Conservation (phyloP, 2,888 invertebrate genomes). For the Caenorhabditis zanzibari region DNA sequence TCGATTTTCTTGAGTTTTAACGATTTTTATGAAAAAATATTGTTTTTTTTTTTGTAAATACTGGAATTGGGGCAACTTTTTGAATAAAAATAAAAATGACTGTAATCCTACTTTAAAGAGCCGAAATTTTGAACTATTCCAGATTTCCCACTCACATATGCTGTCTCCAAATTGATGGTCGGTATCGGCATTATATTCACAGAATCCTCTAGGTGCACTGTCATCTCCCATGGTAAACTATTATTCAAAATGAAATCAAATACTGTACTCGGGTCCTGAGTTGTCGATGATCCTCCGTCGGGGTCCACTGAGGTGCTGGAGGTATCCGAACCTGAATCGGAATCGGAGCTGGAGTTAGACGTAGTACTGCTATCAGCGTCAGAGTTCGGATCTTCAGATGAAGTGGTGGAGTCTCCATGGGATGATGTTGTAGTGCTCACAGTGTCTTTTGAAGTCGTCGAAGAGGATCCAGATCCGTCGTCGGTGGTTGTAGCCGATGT, state of each 20-base stretch:
- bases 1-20: too few species aligned
- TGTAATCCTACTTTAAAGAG: too few species aligned
- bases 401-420: not conserved
- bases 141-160: not conserved
- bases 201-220: not conserved
- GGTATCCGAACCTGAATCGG: not conserved
- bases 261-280: not conserved
- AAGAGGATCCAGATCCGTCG: not conserved
- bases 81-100: too few species aligned
- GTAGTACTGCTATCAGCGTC: too few species aligned
- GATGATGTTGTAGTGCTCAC: not conserved
- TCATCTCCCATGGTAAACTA: slow-evolving; percentile 29
- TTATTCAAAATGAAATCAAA: slow-evolving; percentile 36
- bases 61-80: too few species aligned
- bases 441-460: not conserved
- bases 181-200: slow-evolving; percentile 24
- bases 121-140: too few species aligned
- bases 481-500: not conserved
- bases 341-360: too few species aligned
- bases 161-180: not conserved
- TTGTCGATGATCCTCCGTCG: too few species aligned
- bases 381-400: not conserved
- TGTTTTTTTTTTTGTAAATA: too few species aligned
- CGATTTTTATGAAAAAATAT: too few species aligned
- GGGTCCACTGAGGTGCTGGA: not conserved